A percentile compares a stretch with the other conserved stretches of the same genome.
Evolutionary conservation across 2,888 invertebrate genomes (phyloP).

Genomic region (Diaperis boleti): DNA sequence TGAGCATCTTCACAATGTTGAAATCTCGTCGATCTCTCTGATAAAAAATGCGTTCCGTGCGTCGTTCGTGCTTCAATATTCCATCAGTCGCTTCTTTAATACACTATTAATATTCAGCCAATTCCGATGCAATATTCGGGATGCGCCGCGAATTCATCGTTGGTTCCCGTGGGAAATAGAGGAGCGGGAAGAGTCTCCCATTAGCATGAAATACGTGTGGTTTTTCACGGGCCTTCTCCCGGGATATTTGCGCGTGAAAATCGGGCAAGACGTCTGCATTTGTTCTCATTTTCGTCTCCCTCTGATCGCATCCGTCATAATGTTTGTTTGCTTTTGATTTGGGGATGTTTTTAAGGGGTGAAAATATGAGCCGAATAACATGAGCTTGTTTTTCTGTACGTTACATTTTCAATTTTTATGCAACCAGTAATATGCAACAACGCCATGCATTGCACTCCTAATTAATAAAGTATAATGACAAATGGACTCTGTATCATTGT

Average conservation of each 20-base stretch:
- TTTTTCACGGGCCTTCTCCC: slow-evolving; percentile 12
- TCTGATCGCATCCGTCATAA: slow-evolving; percentile 30
- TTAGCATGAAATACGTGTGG: slow-evolving; percentile 23
- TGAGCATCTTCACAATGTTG: no score
- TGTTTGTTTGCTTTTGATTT: slow-evolving; percentile 28
- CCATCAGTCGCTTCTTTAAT: slow-evolving; percentile 20
- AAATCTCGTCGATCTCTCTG: no score
- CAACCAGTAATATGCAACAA: no score
- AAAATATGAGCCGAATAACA: no score
- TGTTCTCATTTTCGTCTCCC: slow-evolving; percentile 26
- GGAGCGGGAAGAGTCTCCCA: slow-evolving; percentile 18
- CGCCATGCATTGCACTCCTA: slow-evolving; percentile 29
- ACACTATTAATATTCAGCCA: slow-evolving; percentile 29
- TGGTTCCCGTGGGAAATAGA: slow-evolving; percentile 25
- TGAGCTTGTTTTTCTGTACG: no score
- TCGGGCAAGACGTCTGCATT: slow-evolving; percentile 17
- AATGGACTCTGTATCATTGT: slow-evolving; percentile 27
- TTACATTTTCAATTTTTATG: no score
- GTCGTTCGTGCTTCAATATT: background rate
- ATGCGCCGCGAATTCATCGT: slow-evolving; percentile 24
- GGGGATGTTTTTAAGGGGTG: slow-evolving; percentile 25
- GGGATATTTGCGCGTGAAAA: slow-evolving; percentile 4
- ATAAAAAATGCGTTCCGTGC: no score
- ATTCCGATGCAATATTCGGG: slow-evolving; percentile 29
- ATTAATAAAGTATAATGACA: slow-evolving; percentile 31